Evolutionary conservation across 2,888 invertebrate species (phyloP).

Genomic region (Heteromyza rotundicornis): DNA sequence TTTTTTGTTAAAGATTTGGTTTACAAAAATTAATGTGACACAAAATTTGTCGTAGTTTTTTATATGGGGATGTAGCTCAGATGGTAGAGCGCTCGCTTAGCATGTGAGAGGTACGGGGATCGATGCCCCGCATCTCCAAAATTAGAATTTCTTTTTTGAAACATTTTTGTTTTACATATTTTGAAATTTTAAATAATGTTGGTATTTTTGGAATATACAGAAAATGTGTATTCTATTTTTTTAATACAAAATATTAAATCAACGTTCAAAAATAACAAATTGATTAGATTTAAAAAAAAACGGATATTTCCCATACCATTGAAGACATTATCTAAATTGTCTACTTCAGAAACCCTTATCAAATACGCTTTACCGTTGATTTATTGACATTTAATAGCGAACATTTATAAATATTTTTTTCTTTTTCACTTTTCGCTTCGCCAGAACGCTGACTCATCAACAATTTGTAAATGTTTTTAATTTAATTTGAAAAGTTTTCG

Average conservation of each 20-base stretch:
- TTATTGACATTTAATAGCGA: constrained; percentile 54
- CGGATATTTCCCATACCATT: no score
- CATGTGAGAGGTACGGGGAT: constrained; percentile 64
- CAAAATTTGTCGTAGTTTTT: neutral
- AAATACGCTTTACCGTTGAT: no score
- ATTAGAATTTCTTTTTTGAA: constrained; percentile 1
- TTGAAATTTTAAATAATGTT: neutral
- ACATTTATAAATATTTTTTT: constrained; percentile 25
- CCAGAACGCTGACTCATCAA: constrained; percentile 48
- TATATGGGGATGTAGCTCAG: constrained; percentile 62
- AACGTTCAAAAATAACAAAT: no score
- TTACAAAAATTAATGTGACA: neutral
- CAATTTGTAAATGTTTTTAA: constrained; percentile 49
- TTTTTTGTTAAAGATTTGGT: neutral
- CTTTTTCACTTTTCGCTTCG: constrained; percentile 18
- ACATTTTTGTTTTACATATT: neutral
- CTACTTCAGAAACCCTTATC: no score
- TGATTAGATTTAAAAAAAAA: no score
- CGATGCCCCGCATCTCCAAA: constrained; percentile 64
- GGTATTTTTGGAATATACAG: neutral
- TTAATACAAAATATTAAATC: no score
- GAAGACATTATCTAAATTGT: no score
- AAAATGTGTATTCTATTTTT: no score
- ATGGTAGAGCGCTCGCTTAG: constrained; percentile 64
- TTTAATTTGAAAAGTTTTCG: constrained; percentile 54